Conservation (phyloP, 2,888 invertebrate genomes). For the Bibio marci region DNA sequence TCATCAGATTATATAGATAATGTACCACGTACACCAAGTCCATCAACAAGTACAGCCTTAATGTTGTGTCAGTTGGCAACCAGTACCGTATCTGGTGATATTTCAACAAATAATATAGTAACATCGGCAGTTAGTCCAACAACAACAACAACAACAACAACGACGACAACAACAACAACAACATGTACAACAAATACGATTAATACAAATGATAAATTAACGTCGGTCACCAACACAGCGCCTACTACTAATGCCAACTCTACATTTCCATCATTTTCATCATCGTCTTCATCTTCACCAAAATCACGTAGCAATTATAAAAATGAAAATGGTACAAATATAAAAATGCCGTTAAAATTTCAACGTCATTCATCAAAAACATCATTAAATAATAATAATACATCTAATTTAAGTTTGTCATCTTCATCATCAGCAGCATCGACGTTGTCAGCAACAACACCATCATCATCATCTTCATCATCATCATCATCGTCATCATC, state of each 20-base stretch:
- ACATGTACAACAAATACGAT: conserved; percentile 23
- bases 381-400: too few relatives aligned
- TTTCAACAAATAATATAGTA: not conserved
- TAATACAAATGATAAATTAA: too few relatives aligned
- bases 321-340: conserved; percentile 19
- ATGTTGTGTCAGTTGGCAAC: conserved; percentile 2
- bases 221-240: conserved; percentile 31
- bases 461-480: too few relatives aligned
- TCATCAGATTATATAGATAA: conserved; percentile 28
- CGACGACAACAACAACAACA: conserved; percentile 16
- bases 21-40: conserved; percentile 27
- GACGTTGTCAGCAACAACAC: too few relatives aligned
- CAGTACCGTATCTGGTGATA: not conserved
- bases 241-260: too few relatives aligned
- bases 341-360: conserved; percentile 38
- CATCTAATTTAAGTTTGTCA: not conserved
- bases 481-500: too few relatives aligned
- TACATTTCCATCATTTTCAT: not conserved
- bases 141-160: conserved; percentile 15
- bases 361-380: conserved; percentile 35
- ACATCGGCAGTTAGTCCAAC: conserved; percentile 15
- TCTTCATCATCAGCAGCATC: too few relatives aligned
- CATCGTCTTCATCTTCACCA: too few relatives aligned
- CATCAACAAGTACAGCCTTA: conserved; percentile 11
- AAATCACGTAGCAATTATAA: not conserved